Evolutionary conservation across 1,140 invertebrate genomes (phyloP).

Genomic region (Leptestheria dahalacensis): DNA sequence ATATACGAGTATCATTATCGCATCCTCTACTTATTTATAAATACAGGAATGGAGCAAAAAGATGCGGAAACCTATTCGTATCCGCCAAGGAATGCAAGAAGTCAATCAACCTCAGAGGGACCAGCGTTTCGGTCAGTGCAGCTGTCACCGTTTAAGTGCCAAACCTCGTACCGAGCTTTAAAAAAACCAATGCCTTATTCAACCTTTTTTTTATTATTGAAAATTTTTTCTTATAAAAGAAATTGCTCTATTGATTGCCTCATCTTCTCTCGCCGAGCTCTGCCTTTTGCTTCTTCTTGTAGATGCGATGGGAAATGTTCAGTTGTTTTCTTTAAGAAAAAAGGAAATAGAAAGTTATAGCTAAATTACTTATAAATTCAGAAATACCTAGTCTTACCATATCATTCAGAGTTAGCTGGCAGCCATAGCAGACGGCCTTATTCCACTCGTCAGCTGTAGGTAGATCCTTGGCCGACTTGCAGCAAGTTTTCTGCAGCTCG

Average conservation of each 20-base stretch:
- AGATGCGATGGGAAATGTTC: background rate
- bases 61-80: slow-evolving; percentile 39
- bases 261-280: background rate
- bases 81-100: slow-evolving; percentile 55
- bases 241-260: background rate
- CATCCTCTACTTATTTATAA: slow-evolving; percentile 9
- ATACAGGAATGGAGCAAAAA: slow-evolving; percentile 57
- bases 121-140: slow-evolving; percentile 18
- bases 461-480: background rate
- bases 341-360: background rate
- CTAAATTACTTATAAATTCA: too few species aligned
- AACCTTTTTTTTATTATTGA: too few species aligned
- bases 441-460: background rate
- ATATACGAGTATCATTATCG: slow-evolving; percentile 2
- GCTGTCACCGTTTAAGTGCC: background rate
- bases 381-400: background rate
- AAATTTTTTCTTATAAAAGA: background rate
- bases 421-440: background rate
- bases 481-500: background rate
- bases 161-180: background rate
- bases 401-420: background rate
- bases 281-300: background rate
- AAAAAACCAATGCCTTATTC: background rate
- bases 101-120: slow-evolving; percentile 40
- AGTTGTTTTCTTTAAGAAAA: background rate